Base-by-base conservation (phyloP, 2,797 vertebrate genomes). In the Hydrolagus colliei region DNA sequence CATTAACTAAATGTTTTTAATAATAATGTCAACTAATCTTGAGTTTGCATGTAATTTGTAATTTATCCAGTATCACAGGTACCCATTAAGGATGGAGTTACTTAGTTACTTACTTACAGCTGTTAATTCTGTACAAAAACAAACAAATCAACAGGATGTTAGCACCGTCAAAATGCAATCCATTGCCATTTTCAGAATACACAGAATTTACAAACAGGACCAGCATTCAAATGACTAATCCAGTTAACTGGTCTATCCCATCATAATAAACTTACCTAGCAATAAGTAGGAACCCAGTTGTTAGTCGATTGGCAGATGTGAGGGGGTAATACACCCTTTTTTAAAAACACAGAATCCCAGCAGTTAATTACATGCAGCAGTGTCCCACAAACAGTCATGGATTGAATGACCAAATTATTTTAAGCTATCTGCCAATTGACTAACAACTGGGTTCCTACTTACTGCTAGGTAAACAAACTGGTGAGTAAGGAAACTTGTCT, bases 1-100 rank as follows among this genome's bases (percentile, higher is more conserved):
- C 65, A 22, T 22, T 22, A 65, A 63, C 12, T 65, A 65, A 63
- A 32, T 27, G 13, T 65, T 65, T 65, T 80, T 20, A 59, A 61
- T 65, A 63, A 79, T 65, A 10, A 52, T 22, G n/a, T 79, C 77
- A 65, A 65, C 61, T 79, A 32, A 79, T 80, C 22, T 80, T 80
- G 62, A 6, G 22, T 27, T 80, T 80, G 77, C 10, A 16, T 13
- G 12, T 65, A 9, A 80, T 80, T 65, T 20, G 10, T 80, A 11
- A 32, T 2, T 22, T 80, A 63, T 80, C 22, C 32, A n/a, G 12
- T 62, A 80, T 65, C 27, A 62, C 22, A 22, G 32, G 11, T 16
- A 32, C 62, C 18, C 20, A 12, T 63, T 62, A 16, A 62, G 61
- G 3, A 14, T 80, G 77, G 65, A 32, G 62, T 52, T 52, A 52